Evolutionary conservation across 2,888 invertebrate genomes (phyloP).

Genomic region (Villa cingulata): DNA sequence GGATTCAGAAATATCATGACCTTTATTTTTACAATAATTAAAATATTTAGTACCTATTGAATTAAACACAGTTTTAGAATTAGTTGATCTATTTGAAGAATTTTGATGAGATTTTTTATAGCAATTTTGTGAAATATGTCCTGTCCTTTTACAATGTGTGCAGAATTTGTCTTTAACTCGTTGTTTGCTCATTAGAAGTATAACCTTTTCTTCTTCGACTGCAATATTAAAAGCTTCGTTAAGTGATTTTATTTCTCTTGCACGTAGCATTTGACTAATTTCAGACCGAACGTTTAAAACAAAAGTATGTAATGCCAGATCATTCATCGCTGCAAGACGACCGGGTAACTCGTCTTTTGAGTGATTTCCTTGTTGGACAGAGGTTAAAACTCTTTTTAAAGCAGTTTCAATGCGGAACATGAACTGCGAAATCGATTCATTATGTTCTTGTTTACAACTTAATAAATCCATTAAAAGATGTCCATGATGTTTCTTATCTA

Average conservation of each 20-base stretch:
- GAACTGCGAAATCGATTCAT: constrained; percentile 5
- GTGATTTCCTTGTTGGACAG: background rate
- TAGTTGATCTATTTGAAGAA: background rate
- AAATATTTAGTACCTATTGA: background rate
- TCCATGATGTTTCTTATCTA: constrained; percentile 4
- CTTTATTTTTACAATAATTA: background rate
- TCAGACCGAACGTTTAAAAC: background rate
- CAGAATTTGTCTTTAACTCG: background rate
- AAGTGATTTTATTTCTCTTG: background rate
- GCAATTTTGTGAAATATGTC: background rate
- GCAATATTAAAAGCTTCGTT: background rate
- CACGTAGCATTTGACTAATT: background rate
- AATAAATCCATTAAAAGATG: constrained; percentile 5
- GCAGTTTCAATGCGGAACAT: constrained; percentile 3
- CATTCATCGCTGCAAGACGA: background rate
- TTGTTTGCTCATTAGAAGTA: too few relatives aligned
- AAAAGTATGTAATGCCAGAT: background rate
- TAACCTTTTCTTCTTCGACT: background rate
- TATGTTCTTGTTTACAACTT: constrained; percentile 2
- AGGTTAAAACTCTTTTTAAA: background rate
- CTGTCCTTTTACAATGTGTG: background rate
- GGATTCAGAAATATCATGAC: background rate
- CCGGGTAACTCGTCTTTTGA: background rate
- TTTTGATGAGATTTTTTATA: too few relatives aligned
- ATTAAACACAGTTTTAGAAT: background rate